Conservation (phyloP, 2,797 vertebrate species). For the Paedocypris micromegethes region DNA sequence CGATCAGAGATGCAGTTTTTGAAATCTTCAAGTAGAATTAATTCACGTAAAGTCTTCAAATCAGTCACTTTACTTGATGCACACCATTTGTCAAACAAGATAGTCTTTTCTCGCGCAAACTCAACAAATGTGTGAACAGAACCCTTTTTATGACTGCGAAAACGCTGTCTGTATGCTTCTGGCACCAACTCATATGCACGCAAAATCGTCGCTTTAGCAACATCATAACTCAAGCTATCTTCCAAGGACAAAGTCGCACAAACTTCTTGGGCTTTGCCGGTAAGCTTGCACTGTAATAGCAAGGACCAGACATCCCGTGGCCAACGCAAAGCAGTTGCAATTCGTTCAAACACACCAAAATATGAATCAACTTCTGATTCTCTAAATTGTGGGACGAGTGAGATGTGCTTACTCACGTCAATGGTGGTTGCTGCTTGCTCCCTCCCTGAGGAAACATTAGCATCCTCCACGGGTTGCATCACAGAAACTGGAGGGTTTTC, state of each 20-base stretch:
- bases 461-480: too few species aligned
- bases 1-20: constrained; percentile 2
- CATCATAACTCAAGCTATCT: background rate
- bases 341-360: background rate
- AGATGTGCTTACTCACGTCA: background rate
- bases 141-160: background rate
- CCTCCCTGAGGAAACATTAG: too few species aligned
- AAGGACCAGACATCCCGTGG: background rate
- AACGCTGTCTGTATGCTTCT: background rate
- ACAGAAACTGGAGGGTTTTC: too few species aligned
- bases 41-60: background rate
- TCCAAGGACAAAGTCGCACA: background rate
- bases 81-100: too few species aligned
- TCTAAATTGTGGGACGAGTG: too few species aligned
- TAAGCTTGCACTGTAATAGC: background rate
- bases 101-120: constrained; percentile 11
- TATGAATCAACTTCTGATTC: too few species aligned
- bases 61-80: background rate
- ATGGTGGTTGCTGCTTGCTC: background rate
- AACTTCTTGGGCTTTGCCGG: background rate
- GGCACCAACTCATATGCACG: background rate
- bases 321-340: background rate
- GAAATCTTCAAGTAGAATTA: constrained; percentile 19
- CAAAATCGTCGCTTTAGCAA: background rate
- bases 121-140: background rate